Percentiles rank a stretch among this genome's conserved stretches.
phyloP scores from a whole-genome alignment of 2,888 invertebrate genomes.

The Macrostomum cliftonense region DNA sequence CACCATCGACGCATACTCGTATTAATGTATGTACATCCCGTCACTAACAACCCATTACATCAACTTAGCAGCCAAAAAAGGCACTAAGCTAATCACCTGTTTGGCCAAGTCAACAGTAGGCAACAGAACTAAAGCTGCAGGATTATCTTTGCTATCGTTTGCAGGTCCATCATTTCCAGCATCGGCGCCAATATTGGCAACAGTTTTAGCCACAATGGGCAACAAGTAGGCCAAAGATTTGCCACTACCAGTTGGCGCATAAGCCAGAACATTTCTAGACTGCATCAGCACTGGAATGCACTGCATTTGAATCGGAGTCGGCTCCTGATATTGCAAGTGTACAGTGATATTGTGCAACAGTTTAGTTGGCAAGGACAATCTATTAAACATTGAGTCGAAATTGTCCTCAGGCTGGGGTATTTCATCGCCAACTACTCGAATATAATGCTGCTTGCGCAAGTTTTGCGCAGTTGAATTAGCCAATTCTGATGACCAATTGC shows the following conservation, averaged over 20 bases:
- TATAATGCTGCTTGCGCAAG: background rate
- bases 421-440: background rate
- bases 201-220: constrained; percentile 61
- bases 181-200: constrained; percentile 33
- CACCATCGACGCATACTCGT: too few relatives aligned
- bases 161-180: too few relatives aligned
- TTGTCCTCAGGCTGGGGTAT: background rate
- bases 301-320: constrained; percentile 49
- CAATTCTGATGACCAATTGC: too few relatives aligned
- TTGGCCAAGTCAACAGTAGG: constrained; percentile 75
- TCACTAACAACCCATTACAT: too few relatives aligned
- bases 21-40: too few relatives aligned
- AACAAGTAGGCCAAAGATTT: constrained; percentile 84
- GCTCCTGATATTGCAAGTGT: constrained; percentile 20
- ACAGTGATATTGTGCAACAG: constrained; percentile 1
- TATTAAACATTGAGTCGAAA: background rate
- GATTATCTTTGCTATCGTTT: too few relatives aligned
- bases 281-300: constrained; percentile 64
- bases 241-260: constrained; percentile 91
- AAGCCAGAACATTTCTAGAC: constrained; percentile 62
- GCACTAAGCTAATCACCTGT: background rate
- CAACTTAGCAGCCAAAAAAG: too few relatives aligned
- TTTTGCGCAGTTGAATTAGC: background rate
- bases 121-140: constrained; percentile 62
- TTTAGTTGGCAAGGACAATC: background rate